A percentile compares a stretch with the other conserved stretches of the same genome.
Conservation (phyloP, 92 coral and sea anemone species). For the Chrysogorgia sp. region DNA sequence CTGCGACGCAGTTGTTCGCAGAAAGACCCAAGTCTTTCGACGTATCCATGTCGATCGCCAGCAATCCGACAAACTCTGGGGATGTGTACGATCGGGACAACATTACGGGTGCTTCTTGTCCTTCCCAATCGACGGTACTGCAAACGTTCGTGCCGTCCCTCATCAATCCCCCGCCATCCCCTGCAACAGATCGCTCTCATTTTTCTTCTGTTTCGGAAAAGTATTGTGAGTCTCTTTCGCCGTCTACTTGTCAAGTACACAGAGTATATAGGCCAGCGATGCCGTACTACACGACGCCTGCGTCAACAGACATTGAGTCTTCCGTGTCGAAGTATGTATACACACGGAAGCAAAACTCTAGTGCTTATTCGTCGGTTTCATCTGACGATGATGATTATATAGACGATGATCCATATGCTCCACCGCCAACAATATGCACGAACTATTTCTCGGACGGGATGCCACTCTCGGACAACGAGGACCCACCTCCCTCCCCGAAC, state of each 20-base stretch:
- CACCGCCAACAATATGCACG: conserved; percentile 98
- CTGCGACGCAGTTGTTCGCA: conserved; percentile 55
- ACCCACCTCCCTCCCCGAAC: conserved; percentile 92
- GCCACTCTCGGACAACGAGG: conserved; percentile 88
- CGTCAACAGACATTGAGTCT: conserved; percentile 86
- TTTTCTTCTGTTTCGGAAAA: conserved; percentile 79
- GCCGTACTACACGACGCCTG: conserved; percentile 96
- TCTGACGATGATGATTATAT: conserved; percentile 72
- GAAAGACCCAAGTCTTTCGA: conserved; percentile 61
- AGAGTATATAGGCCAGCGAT: conserved; percentile 80
- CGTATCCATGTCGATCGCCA: conserved; percentile 58
- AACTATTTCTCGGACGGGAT: conserved; percentile 94
- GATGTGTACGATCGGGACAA: conserved; percentile 87
- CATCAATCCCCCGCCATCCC: conserved; percentile 95
- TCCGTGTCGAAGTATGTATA: conserved; percentile 69
- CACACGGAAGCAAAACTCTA: conserved; percentile 49
- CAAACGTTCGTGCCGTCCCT: conserved; percentile 85
- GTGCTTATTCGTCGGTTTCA: conserved; percentile 69
- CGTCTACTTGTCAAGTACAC: conserved; percentile 88
- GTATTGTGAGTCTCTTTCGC: conserved; percentile 84
- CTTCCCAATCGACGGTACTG: conserved; percentile 82
- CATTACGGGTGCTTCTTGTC: conserved; percentile 88
- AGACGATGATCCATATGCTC: conserved; percentile 86
- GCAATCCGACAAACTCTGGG: conserved; percentile 75
- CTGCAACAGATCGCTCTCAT: conserved; percentile 93